Percentiles rank a stretch among this genome's conserved stretches.
Evolutionary conservation across 1,140 invertebrate genomes (phyloP).

Genomic region (Drosophila serrata): DNA sequence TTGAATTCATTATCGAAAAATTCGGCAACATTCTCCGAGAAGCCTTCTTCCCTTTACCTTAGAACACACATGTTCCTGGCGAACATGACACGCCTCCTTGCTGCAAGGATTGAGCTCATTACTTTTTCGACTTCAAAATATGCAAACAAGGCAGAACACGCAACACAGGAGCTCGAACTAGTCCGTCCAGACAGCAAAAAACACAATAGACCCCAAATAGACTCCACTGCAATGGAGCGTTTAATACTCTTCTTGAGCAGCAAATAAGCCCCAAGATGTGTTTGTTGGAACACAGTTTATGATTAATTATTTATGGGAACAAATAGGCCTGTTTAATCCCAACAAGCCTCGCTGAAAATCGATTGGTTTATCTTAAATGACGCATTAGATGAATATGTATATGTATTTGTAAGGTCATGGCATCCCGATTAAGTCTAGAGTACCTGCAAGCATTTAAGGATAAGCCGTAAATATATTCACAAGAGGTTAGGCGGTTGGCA

Average conservation of each 20-base stretch:
- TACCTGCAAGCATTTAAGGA: not conserved
- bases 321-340: not conserved
- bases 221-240: no score
- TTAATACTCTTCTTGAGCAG: slow-evolving; percentile 4
- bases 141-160: slow-evolving; percentile 69
- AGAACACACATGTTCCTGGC: not conserved
- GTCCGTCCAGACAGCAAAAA: slow-evolving; percentile 16
- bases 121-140: slow-evolving; percentile 64
- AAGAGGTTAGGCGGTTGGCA: not conserved
- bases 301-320: slow-evolving; percentile 1
- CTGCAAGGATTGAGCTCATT: slow-evolving; percentile 52
- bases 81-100: slow-evolving; percentile 38
- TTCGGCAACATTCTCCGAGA: not conserved
- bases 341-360: not conserved
- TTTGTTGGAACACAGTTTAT: not conserved
- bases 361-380: not conserved
- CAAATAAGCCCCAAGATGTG: not conserved
- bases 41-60: not conserved
- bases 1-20: slow-evolving; percentile 6
- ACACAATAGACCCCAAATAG: slow-evolving; percentile 6
- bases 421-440: slow-evolving; percentile 2
- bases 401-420: not conserved
- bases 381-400: not conserved
- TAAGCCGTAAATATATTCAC: slow-evolving; percentile 9
- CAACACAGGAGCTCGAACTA: slow-evolving; percentile 34